A percentile compares a stretch with the other conserved stretches of the same genome.
phyloP scores from a whole-genome alignment of 2,888 invertebrate genomes.

The Mythimna impura region DNA sequence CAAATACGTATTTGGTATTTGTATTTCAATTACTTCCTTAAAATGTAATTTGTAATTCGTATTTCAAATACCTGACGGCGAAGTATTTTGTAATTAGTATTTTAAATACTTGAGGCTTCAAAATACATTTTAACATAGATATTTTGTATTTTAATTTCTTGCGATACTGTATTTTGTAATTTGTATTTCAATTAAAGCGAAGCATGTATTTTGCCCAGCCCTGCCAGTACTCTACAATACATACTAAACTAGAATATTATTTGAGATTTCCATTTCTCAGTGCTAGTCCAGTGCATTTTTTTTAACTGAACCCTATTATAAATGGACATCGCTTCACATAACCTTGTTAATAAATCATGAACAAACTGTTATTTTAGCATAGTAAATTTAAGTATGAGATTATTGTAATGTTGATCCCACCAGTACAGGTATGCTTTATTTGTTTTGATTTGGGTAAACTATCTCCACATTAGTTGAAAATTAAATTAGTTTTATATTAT shows the following conservation, averaged over 20 bases:
- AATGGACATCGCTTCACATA: constrained; percentile 54
- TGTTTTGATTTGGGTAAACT: constrained; percentile 51
- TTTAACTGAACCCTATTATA: constrained; percentile 7
- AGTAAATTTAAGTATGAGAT: constrained; percentile 58
- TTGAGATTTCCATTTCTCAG: constrained; percentile 42
- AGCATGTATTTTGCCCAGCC: too few species aligned
- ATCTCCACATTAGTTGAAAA: constrained; percentile 38
- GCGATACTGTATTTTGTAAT: too few species aligned
- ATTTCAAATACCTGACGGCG: too few species aligned
- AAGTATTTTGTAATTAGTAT: too few species aligned
- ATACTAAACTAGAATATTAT: constrained; percentile 49
- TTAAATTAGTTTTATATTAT: constrained; percentile 42
- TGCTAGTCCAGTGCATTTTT: constrained; percentile 62
- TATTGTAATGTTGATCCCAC: constrained; percentile 62
- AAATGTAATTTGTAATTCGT: too few species aligned
- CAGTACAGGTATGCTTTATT: constrained; percentile 54
- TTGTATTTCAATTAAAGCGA: too few species aligned
- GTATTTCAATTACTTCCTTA: too few species aligned
- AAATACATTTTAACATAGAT: too few species aligned
- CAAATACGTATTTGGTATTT: too few species aligned
- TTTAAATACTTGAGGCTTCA: too few species aligned
- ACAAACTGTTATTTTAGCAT: constrained; percentile 58
- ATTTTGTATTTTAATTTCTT: too few species aligned
- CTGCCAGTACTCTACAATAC: background rate
- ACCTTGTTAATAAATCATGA: constrained; percentile 49